Conservation (phyloP, 2,113 vertebrate genomes). For the Barnardius zonarius region DNA sequence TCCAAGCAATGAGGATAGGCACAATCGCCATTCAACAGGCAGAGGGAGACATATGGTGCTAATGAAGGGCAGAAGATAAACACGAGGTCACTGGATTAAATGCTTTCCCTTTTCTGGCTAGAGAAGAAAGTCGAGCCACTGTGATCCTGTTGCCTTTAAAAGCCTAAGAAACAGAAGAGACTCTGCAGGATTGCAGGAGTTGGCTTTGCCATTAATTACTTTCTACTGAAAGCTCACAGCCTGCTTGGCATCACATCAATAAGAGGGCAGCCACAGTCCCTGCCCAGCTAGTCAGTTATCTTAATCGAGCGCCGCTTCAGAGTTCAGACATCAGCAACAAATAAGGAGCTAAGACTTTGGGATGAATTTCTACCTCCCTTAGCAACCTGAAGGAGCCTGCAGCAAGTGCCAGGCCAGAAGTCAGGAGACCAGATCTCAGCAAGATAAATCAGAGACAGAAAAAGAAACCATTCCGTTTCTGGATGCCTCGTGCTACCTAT, state of each 20-base stretch:
- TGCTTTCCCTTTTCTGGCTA: constrained; percentile 2
- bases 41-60: not conserved
- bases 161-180: constrained; percentile 31
- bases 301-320: not conserved
- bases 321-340: not conserved
- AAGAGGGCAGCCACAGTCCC: not conserved
- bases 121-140: not conserved
- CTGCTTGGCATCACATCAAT: not conserved
- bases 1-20: not conserved
- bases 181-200: constrained; percentile 7
- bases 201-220: constrained; percentile 28
- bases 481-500: not conserved
- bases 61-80: constrained; percentile 34
- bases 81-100: not conserved
- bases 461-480: accelerated
- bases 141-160: constrained; percentile 5
- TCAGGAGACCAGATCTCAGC: not conserved
- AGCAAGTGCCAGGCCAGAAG: not conserved
- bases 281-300: not conserved
- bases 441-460: not conserved
- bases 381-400: not conserved
- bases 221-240: constrained; percentile 15
- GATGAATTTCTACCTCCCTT: not conserved
- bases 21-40: not conserved
- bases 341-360: not conserved